These are phyloP conservation scores for Mormyrops attenuatus DNA, from an alignment of 2,797 vertebrate species.

Conservation along the genomic window DNA sequence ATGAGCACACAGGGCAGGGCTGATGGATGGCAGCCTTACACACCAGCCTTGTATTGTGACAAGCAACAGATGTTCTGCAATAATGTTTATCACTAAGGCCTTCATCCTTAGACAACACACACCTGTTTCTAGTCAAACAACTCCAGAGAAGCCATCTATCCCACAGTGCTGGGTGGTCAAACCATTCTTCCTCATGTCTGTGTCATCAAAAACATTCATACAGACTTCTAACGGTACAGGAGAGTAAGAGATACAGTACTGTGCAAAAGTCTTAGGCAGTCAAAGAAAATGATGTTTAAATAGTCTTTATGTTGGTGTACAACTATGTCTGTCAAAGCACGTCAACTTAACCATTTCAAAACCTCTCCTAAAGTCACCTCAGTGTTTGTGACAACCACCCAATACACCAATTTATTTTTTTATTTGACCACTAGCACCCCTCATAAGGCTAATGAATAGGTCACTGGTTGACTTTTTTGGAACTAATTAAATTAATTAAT, in stretches of 20 bases:
- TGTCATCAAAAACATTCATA: not conserved
- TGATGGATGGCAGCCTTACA: constrained; percentile 60
- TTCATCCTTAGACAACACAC: constrained; percentile 67
- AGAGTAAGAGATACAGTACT: not conserved
- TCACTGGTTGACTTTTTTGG: not conserved
- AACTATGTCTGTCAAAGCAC: not conserved
- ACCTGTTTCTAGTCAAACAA: constrained; percentile 72
- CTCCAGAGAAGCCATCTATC: constrained; percentile 53
- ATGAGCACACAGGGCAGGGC: constrained; percentile 36
- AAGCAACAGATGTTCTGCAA: constrained; percentile 76
- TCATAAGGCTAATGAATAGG: not conserved
- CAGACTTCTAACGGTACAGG: not conserved
- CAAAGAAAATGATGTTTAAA: not conserved
- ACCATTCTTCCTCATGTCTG: not conserved
- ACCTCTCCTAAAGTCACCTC: not conserved
- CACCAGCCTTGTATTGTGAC: constrained; percentile 62
- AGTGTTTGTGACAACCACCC: not conserved
- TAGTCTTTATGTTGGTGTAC: not conserved
- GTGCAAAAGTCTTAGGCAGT: not conserved
- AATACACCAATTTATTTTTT: not conserved
- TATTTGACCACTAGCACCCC: not conserved
- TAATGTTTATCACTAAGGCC: constrained; percentile 70
- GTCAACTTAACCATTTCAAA: not conserved
- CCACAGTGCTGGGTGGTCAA: constrained; percentile 54
- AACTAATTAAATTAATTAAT: not conserved